Base-by-base conservation (phyloP, 2,113 vertebrate species). In the Clinocottus analis region DNA sequence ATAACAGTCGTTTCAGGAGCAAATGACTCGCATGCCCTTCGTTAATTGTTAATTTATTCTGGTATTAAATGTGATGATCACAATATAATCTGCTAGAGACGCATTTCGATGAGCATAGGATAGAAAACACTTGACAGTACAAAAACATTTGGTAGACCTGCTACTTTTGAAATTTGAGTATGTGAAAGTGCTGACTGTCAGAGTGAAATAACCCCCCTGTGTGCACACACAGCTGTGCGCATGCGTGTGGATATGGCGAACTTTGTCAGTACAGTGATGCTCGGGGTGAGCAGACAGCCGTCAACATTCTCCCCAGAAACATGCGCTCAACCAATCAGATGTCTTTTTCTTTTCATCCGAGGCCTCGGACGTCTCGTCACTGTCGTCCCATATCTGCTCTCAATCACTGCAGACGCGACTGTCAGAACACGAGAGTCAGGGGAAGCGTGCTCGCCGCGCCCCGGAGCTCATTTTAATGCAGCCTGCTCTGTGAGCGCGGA, bases 101-200 rank as follows among this genome's bases (percentile, higher is more conserved):
- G 59, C 43, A 17, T 75, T 71, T 70, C n/a, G 65, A 47, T 45
- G 29, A 51, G 64, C 12, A 51, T 7, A 49, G 66, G 16, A n/a
- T n/a, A n/a, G n/a, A 86, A 89, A 89, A 77, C 51, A 21, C 80
- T 72, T n/a, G 76, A 87, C 68, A 6, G 41, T 23, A 70, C 77
- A 56, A 84, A 9, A 72, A 74, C 69, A 61, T 35, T 27, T 55
- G 56, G 27, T 37, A 4, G 67, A 59, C 37, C 64, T 72, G 66
- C 43, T 73, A 43, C 62, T 91, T 72, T 81, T 80, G 78, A 90
- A 90, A 89, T 89, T 45, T 87, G 79, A 91, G 76, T 86, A 62
- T 85, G 70, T 70, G 77, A 88, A 90, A 86, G 70, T 90, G 88
- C 89, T 93, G 87, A 92, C 83, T 27, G 61, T 79, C 61, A 21